Evolutionary conservation across 2,888 invertebrate genomes (phyloP).

Genomic region (Machimus rusticus): DNA sequence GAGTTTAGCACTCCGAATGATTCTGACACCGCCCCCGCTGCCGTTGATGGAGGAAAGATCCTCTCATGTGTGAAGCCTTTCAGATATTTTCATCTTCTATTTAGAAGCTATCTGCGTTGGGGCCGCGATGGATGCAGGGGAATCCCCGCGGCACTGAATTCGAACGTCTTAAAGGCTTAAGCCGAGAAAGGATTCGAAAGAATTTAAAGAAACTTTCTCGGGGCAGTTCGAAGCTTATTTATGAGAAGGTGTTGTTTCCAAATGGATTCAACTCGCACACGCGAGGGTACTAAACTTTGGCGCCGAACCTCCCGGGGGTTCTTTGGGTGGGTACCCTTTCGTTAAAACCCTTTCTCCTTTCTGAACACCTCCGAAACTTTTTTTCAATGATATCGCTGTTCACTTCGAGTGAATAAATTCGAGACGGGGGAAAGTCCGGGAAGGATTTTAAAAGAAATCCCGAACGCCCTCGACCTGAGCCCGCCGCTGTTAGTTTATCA

Average conservation of each 20-base stretch:
- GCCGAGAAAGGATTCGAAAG: conserved; percentile 14
- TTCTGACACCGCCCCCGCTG: neutral
- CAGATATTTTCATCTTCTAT: conserved; percentile 29
- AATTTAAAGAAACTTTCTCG: conserved; percentile 30
- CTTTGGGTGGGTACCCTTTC: neutral
- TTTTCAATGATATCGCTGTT: conserved; percentile 1
- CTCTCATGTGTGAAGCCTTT: conserved; percentile 11
- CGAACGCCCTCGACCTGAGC: neutral
- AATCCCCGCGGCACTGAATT: neutral
- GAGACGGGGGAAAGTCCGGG: neutral
- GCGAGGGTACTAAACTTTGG: neutral
- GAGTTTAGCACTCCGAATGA: neutral
- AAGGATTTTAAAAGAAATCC: conserved; percentile 1
- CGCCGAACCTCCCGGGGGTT: neutral
- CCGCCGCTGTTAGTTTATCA: conserved; percentile 10
- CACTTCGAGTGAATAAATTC: neutral
- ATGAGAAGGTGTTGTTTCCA: conserved; percentile 16
- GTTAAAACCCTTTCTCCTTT: neutral
- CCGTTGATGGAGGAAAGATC: neutral
- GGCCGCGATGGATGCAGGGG: neutral
- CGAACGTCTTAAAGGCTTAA: conserved; percentile 1
- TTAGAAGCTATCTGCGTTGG: neutral
- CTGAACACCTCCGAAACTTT: neutral
- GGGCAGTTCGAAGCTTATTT: conserved; percentile 25
- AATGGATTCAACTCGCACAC: neutral